Base-by-base conservation (phyloP, 2,797 vertebrate species). In the Heteromormyrus szaboi region DNA sequence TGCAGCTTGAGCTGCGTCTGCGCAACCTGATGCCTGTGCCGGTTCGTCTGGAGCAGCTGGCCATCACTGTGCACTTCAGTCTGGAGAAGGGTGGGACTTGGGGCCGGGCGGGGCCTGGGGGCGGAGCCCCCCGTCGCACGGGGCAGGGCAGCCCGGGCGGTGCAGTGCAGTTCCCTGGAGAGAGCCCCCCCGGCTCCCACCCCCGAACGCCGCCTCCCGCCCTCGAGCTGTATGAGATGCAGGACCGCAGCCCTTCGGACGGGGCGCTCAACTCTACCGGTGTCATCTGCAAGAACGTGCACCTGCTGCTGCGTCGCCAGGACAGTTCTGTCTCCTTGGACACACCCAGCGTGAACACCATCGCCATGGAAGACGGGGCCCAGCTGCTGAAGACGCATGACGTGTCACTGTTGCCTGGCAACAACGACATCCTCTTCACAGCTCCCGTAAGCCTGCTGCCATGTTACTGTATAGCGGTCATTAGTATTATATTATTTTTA, bases 251-350 rank as follows among this genome's bases (percentile, higher is more conserved):
- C 88, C 97, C 98, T 0, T 96, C 98, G 0, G 99, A 99, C 90
- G 97, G 96, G 90, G 93, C 96, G 0, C 90, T 99, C 89, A 97
- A 93, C 95, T 97, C 96, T 0, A 95, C 97, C 0, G 97, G 98
- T 1, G 97, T 99, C 56, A 96, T 98, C 87, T 99, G 98, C 93
- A 98, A 95, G 91, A 99, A 99, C 0, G 95, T 96, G 1, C 99
- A 99, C 93, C 94, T 99, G 95, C 91, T 99, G 22, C 95, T 99
- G 51, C 95, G 97, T 1, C 91, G 95, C 4, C 97, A 96, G 51
- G 97, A 98, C 91, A 97, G 96, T 90, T 87, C 88, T 92, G 92
- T 96, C 0, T 96, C 96, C 0, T 93, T 96, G 59, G 97, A 98
- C 48, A 88, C 94, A 0, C 93, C 96, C 46, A 92, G 93, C 41